phyloP scores from a whole-genome alignment of 2,797 vertebrate genomes.

The Peromyscus attwateri region DNA sequence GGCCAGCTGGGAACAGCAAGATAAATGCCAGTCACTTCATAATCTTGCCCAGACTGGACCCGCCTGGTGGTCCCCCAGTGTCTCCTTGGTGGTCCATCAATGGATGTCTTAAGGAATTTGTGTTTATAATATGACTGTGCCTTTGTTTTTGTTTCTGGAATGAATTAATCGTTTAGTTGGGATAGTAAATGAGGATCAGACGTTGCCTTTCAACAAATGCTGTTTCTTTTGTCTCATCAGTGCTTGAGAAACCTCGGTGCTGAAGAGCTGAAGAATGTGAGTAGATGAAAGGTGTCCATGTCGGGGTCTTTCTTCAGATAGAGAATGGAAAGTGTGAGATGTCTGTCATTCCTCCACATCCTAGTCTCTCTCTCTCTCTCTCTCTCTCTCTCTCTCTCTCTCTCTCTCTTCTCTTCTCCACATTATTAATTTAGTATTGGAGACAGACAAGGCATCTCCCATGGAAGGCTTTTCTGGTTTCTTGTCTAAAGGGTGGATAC shows the following conservation, averaged over 20 bases:
- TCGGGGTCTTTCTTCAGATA: background rate
- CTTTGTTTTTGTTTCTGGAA: constrained; percentile 82
- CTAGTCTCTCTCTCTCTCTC: background rate
- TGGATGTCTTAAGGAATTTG: constrained; percentile 68
- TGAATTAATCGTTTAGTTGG: constrained; percentile 76
- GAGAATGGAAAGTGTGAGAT: background rate
- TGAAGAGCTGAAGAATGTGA: background rate
- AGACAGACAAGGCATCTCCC: background rate
- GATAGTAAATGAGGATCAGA: constrained; percentile 81
- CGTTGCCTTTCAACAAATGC: constrained; percentile 57
- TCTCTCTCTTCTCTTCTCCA: background rate
- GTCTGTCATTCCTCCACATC: background rate
- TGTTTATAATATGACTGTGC: constrained; percentile 75
- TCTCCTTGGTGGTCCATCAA: constrained; percentile 78
- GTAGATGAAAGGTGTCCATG: constrained; percentile 12
- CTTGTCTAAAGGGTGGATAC: background rate
- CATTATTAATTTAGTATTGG: constrained; percentile 5
- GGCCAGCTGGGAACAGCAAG: constrained; percentile 10
- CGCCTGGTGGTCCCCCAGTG: constrained; percentile 66
- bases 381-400: background rate
- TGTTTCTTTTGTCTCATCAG: constrained; percentile 46
- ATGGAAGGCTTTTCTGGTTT: background rate
- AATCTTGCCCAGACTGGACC: constrained; percentile 67
- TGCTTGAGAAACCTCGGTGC: background rate
- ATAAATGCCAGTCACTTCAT: constrained; percentile 59